Evolutionary conservation across 2,113 vertebrate genomes (phyloP), one percentile per base, ranked within the genome.

Genomic region (Phylloscopus trochiloides): DNA sequence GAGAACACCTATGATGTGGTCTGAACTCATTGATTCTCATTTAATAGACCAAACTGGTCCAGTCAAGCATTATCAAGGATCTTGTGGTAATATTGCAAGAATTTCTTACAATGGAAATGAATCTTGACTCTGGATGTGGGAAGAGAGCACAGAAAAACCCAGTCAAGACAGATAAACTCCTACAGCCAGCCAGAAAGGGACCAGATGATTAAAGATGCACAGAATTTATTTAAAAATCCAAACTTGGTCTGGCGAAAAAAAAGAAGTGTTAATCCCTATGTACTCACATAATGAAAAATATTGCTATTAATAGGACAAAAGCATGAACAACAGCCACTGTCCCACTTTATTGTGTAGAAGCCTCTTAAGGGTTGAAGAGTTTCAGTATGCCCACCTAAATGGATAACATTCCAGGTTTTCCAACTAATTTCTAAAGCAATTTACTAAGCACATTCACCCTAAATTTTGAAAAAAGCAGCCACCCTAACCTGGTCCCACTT

Each of bases 391-490:
- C 57, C 59, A 25, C 34, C 51, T 83, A 47, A 32, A 51, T 6
- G 18, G 61, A 47, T 43, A 81, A 80, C 40, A 38, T 59, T 83
- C 52, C 47, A 68, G 5, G 22, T 48, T 67, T 88, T 88, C 86
- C 57, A 91, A 25, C 42, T n/a, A 25, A 7, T 58, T 89, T 55
- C 79, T 86, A 63, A 81, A 73, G 82, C 75, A 92, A 90, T 86
- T 92, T 81, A 29, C 48, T 50, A 42, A 84, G 57, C 79, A 75
- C 65, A 65, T 75, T 36, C 82, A 59, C 62, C 62, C 43, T 72
- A 38, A 67, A 86, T 86, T 70, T 86, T 86, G 82, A 81, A 86
- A 96, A 93, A 93, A 80, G 36, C 72, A 81, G 57, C 73, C 18
- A 12, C 38, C 59, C 76, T 81, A 81, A 55, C 88, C 65, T 63